phyloP scores from a whole-genome alignment of 2,113 vertebrate species.

The Caretta caretta region DNA sequence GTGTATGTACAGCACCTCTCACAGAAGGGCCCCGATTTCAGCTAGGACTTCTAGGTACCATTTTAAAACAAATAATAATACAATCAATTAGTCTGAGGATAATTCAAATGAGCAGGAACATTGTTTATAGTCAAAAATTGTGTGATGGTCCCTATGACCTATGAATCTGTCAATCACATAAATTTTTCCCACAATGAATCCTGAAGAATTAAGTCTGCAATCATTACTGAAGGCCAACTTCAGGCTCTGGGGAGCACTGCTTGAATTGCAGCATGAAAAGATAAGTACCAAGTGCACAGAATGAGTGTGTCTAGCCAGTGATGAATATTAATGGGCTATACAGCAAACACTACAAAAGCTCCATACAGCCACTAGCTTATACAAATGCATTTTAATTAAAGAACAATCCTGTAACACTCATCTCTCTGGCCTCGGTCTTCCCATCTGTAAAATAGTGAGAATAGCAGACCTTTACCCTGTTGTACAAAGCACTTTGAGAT shows the following conservation, averaged over 20 bases:
- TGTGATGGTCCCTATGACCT: not conserved
- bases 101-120: not conserved
- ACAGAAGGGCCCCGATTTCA: not conserved
- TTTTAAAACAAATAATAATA: not conserved
- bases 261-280: not conserved
- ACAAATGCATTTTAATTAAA: not conserved
- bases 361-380: not conserved
- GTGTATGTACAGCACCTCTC: not conserved
- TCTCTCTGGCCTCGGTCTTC: not conserved
- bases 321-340: not conserved
- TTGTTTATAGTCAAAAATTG: not conserved
- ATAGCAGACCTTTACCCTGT: not conserved
- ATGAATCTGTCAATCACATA: not conserved
- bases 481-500: not conserved
- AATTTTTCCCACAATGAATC: not conserved
- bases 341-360: not conserved
- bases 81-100: conserved; percentile 3
- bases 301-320: not conserved
- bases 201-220: not conserved
- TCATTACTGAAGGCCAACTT: conserved; percentile 20
- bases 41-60: not conserved
- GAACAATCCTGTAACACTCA: not conserved
- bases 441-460: not conserved
- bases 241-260: not conserved
- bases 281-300: not conserved